Base-by-base conservation (phyloP, 2,113 vertebrate genomes). In the Macroglossus sobrinus region DNA sequence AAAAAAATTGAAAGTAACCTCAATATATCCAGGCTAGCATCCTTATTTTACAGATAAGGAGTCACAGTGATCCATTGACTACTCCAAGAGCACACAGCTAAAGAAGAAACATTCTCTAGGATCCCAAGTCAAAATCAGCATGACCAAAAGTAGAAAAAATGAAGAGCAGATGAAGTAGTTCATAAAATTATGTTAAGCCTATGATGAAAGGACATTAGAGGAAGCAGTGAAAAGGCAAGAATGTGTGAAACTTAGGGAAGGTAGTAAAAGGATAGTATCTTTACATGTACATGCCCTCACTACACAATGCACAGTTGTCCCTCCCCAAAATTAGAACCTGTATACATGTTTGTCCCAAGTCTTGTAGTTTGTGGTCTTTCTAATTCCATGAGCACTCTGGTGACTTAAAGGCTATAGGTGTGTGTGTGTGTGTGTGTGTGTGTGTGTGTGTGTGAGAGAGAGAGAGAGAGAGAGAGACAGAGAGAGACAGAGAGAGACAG, bases 1-100 rank as follows among this genome's bases (percentile, higher is more conserved):
- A 91, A 75, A 75, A n/a, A n/a, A n/a, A n/a, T n/a, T n/a, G n/a
- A n/a, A 89, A 69, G 43, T 53, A 86, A 97, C 12, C 16, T 92
- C 55, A 4, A 12, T 55, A 10, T 89, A 38, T 78, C 8, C 9
- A 61, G 68, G 72, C 28, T 68, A 88, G 68, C 82, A 68, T 11
- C 19, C 55, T 85, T 76, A 45, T 75, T 89, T 92, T 78, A 76
- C 3, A 93, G 38, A 26, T 74, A 69, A 92, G 76, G 72, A 57
- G 2, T 3, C 28, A 15, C 3, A 13, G 53, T 45, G 66, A 55
- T 33, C 91, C n/a, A 5, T 1, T 74, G 63, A 74, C 75, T 86
- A 38, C 4, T 84, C 35, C 18, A 61, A 80, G 55, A 80, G n/a
- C 30, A 53, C 0, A 28, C 13, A 68, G 24, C 22, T 64, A 63